phyloP scores from a whole-genome alignment of 2,888 invertebrate genomes.

The Hanleya hanleyi region DNA sequence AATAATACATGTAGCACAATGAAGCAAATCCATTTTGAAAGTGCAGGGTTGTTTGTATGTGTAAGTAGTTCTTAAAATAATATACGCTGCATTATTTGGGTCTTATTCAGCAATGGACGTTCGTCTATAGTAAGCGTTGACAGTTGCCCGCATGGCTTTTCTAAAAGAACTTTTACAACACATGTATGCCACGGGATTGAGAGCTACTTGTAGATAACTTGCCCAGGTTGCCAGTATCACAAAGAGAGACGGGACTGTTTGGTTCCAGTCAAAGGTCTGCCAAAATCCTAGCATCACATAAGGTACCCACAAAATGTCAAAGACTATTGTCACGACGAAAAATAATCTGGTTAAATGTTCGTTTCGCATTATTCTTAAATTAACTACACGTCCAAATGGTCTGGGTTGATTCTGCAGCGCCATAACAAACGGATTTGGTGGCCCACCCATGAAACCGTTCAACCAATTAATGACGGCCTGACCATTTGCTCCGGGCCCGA shows the following conservation, averaged over 20 bases:
- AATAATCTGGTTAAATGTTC: slow-evolving; percentile 64
- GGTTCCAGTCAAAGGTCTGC: slow-evolving; percentile 49
- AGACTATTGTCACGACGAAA: slow-evolving; percentile 54
- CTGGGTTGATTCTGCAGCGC: slow-evolving; percentile 46
- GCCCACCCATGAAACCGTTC: slow-evolving; percentile 58
- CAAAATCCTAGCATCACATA: slow-evolving; percentile 58
- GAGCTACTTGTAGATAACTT: slow-evolving; percentile 58
- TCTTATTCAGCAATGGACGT: not conserved
- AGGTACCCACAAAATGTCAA: slow-evolving; percentile 55
- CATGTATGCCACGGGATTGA: slow-evolving; percentile 59
- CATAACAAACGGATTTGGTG: slow-evolving; percentile 44
- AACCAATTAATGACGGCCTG: slow-evolving; percentile 62
- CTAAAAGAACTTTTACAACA: slow-evolving; percentile 29
- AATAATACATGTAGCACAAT: too few relatives aligned
- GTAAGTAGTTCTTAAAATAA: too few relatives aligned
- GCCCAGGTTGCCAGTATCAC: slow-evolving; percentile 58
- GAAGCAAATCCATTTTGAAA: too few relatives aligned
- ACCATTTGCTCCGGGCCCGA: slow-evolving; percentile 65
- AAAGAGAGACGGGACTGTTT: slow-evolving; percentile 37
- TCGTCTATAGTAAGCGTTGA: slow-evolving; percentile 3
- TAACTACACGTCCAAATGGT: slow-evolving; percentile 54
- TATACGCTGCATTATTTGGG: too few relatives aligned
- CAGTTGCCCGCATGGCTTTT: slow-evolving; percentile 6
- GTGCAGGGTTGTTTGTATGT: too few relatives aligned
- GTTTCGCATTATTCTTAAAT: slow-evolving; percentile 54